Evolutionary conservation across 2,113 vertebrate genomes (phyloP).

Genomic region (Eulemur rufifrons): DNA sequence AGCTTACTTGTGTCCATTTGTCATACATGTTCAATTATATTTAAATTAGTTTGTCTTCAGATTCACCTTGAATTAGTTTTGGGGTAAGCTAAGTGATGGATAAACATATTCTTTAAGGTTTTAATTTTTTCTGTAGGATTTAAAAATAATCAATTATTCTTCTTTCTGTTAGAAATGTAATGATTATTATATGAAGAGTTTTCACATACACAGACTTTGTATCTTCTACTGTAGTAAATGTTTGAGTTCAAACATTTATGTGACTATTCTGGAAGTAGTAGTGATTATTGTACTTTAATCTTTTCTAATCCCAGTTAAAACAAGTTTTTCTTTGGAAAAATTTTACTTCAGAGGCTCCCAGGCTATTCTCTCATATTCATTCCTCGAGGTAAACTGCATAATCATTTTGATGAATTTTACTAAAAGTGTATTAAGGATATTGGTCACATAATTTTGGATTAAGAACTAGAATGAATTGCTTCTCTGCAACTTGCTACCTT

Average conservation of each 20-base stretch:
- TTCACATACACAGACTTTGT: fast-evolving
- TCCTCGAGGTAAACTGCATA: background rate
- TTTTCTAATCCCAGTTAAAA: background rate
- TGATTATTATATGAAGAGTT: background rate
- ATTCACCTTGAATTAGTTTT: background rate
- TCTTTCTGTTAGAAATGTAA: background rate
- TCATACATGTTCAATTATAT: background rate
- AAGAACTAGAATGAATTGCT: background rate
- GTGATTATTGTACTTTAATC: background rate
- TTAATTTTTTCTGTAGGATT: background rate
- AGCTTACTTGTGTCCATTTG: background rate
- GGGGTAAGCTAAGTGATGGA: background rate
- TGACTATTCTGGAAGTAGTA: background rate
- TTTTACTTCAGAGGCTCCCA: background rate
- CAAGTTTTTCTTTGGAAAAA: background rate
- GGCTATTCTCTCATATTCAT: background rate
- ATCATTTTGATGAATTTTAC: background rate
- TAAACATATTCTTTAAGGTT: background rate
- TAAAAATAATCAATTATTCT: background rate
- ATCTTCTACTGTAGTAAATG: background rate
- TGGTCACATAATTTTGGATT: background rate
- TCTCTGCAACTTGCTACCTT: background rate
- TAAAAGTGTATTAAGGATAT: background rate
- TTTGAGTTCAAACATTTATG: background rate
- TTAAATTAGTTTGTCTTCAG: background rate